Conservation (phyloP, 2,113 vertebrate genomes). For the Uria aalge region DNA sequence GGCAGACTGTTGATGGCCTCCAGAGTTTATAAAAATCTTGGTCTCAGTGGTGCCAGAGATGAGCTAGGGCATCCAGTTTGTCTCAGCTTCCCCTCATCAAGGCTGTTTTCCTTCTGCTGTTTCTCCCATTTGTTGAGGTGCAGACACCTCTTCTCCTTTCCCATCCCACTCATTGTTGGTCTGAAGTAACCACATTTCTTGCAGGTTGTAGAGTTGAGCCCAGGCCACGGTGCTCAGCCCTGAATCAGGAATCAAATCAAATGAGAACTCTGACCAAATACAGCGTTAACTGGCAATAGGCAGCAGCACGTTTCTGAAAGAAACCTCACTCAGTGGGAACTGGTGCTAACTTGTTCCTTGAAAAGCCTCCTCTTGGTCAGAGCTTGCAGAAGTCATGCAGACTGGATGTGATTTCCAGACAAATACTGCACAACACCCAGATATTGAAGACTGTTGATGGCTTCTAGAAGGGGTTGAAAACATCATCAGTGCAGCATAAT, state of each 20-base stretch:
- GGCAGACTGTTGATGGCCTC: neutral
- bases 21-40: neutral
- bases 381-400: neutral
- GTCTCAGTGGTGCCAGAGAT: neutral
- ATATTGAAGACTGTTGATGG: slow-evolving; percentile 2
- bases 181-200: neutral
- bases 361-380: neutral
- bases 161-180: neutral
- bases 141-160: neutral
- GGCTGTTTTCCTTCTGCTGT: neutral
- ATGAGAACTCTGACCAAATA: neutral
- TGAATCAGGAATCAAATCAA: neutral
- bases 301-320: neutral
- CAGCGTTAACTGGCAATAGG: neutral
- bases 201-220: neutral
- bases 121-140: neutral
- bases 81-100: neutral
- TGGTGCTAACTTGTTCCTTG: neutral
- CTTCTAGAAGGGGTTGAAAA: slow-evolving; percentile 39
- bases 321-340: neutral
- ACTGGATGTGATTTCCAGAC: neutral
- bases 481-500: neutral
- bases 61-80: neutral
- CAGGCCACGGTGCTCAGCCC: accelerated
- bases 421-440: neutral